Conservation (phyloP, 2,888 invertebrate genomes). For the Apodemia zela region DNA sequence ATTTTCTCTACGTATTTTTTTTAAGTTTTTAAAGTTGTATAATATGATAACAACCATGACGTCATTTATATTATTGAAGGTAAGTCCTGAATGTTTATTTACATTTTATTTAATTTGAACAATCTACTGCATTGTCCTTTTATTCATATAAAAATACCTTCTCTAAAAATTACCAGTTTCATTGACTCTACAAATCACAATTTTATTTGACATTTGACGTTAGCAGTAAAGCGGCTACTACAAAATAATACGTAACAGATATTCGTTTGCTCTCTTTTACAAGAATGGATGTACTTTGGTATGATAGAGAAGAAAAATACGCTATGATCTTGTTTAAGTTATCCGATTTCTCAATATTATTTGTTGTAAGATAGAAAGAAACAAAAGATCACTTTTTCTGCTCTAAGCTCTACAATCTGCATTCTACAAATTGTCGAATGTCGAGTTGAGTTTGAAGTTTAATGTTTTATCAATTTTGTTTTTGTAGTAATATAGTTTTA, state of each 20-base stretch:
- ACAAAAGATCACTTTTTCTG: constrained; percentile 39
- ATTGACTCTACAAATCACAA: constrained; percentile 17
- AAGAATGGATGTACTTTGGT: constrained; percentile 17
- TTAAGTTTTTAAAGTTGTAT: constrained; percentile 65
- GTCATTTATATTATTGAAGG: constrained; percentile 78
- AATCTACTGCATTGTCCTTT: neutral
- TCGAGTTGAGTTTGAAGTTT: constrained; percentile 6
- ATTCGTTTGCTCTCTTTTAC: constrained; percentile 46
- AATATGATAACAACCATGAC: constrained; percentile 80
- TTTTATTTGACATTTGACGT: constrained; percentile 56
- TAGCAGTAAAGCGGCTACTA: constrained; percentile 37
- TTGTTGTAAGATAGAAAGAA: constrained; percentile 57
- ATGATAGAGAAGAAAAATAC: constrained; percentile 32
- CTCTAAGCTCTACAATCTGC: neutral
- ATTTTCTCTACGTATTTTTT: constrained; percentile 53
- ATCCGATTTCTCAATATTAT: constrained; percentile 35
- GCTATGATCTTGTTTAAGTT: constrained; percentile 32
- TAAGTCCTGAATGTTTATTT: constrained; percentile 40
- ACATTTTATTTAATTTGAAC: neutral
- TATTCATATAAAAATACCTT: neutral
- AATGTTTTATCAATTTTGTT: constrained; percentile 4
- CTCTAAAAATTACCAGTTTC: constrained; percentile 7
- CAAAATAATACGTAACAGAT: constrained; percentile 25
- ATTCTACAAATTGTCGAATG: neutral
- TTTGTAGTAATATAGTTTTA: constrained; percentile 19